Evolutionary conservation across 1,140 invertebrate species (phyloP).

Genomic region (Megalopta genalis): DNA sequence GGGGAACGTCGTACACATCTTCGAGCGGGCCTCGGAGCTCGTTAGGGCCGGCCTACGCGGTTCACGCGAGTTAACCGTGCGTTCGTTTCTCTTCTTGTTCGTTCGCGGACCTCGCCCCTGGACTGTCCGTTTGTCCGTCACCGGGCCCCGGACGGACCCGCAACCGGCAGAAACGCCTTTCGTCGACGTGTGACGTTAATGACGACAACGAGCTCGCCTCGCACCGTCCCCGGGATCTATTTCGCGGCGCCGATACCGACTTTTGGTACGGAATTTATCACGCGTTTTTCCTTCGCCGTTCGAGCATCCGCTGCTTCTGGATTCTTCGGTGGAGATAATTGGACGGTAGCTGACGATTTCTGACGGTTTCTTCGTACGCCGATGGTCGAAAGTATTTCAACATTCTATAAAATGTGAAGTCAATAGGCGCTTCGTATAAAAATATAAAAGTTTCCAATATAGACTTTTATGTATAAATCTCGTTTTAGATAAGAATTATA

Average conservation of each 20-base stretch:
- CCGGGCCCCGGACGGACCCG: conserved; percentile 17
- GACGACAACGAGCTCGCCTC: conserved; percentile 36
- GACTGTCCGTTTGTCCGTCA: conserved; percentile 62
- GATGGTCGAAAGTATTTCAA: no score
- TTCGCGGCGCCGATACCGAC: conserved; percentile 33
- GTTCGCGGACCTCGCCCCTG: conserved; percentile 39
- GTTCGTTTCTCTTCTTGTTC: conserved; percentile 47
- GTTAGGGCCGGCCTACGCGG: conserved; percentile 69
- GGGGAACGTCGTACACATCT: conserved; percentile 63
- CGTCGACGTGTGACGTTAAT: conserved; percentile 57
- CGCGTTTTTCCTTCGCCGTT: conserved; percentile 19
- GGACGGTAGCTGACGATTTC: no score
- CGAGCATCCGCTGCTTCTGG: no score
- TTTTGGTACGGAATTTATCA: background rate
- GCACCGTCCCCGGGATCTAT: background rate
- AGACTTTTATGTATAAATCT: no score
- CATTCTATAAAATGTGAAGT: no score
- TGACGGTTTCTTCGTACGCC: no score
- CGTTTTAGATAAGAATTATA: no score
- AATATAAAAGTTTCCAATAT: no score
- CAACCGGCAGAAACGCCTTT: background rate
- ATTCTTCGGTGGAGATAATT: no score
- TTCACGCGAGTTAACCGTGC: conserved; percentile 64
- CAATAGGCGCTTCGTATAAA: no score
- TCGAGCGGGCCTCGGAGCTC: conserved; percentile 58